Evolutionary conservation across 1,140 invertebrate genomes (phyloP).

Genomic region (Platyscapa corneri): DNA sequence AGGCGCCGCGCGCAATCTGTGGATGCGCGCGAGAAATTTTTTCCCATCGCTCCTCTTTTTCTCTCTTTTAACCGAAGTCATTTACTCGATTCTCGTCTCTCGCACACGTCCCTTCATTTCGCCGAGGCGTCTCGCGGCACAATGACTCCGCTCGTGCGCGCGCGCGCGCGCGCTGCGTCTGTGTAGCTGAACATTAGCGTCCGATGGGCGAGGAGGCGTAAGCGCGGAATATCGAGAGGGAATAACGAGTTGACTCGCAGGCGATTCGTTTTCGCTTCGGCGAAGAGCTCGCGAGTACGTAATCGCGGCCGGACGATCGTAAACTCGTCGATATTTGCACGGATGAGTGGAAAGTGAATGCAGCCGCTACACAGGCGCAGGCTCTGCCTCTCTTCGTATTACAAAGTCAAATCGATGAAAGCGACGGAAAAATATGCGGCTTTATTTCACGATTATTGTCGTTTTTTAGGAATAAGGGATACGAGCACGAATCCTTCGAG

Average conservation of each 20-base stretch:
- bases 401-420: slow-evolving; percentile 36
- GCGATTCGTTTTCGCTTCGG: slow-evolving; percentile 51
- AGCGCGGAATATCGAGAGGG: neutral
- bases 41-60: slow-evolving; percentile 27
- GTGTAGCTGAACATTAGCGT: neutral
- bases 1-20: neutral
- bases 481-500: neutral
- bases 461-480: slow-evolving; percentile 7
- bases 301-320: slow-evolving; percentile 55
- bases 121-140: neutral
- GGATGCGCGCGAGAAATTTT: slow-evolving; percentile 53
- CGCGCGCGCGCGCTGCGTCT: neutral
- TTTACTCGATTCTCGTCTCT: slow-evolving; percentile 68
- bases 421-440: slow-evolving; percentile 39
- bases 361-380: neutral
- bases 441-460: slow-evolving; percentile 48
- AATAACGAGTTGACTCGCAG: slow-evolving; percentile 32
- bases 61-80: slow-evolving; percentile 49
- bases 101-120: neutral
- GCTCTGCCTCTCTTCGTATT: slow-evolving; percentile 8
- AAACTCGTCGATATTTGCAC: slow-evolving; percentile 56
- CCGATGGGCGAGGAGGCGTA: neutral
- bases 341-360: slow-evolving; percentile 51
- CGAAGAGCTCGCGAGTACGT: slow-evolving; percentile 41
- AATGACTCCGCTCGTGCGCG: neutral